Base-by-base conservation (phyloP, 2,797 vertebrate species). In the Hippocampus kuda region DNA sequence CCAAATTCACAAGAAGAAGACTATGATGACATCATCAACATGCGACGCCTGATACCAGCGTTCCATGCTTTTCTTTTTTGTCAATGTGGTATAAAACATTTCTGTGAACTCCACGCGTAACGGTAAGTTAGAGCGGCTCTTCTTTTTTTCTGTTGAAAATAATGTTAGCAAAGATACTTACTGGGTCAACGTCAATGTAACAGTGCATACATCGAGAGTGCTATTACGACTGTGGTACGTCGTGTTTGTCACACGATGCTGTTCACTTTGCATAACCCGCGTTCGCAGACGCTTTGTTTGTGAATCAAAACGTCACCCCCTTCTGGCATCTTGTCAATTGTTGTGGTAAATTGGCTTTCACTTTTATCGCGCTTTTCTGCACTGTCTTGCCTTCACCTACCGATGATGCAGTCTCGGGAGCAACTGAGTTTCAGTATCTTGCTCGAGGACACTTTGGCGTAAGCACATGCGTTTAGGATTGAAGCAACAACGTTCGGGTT, bases 11-110 rank as follows among this genome's bases (percentile, higher is more conserved):
- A 84, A 83, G 83, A 75, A 78, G 67, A 62, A 1, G 5, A 18
- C 6, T 5, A 0, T 0, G 26, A 41, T 72, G 79, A 80, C 86
- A 76, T 24, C 1, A 16, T 77, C n/a, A 0, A 38, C 1, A 69
- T 2, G 81, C 86, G 85, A 81, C 86, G 26, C 51, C 4, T 12
- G 65, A 16, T 34, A 64, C 11, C 38, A 5, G 61, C 38, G 4
- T n/a, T 10, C 34, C 62, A 30, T 2, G 3, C 38, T 24, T 34
- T 60, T 30, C 34, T 2, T 20, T 60, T 24, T 20, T 3, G 27
- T 34, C 6, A 15, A 60, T 34, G 27, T 60, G 15, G 27, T 18
- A 16, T 20, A 20, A 60, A 60, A 30, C 16, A 30, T 6, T 4
- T 61, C 26, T 59, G 13, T 60, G 27, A 18, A 20, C 27, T 18